phyloP scores from a whole-genome alignment of 2,888 invertebrate genomes.

The Escarpia spicata region DNA sequence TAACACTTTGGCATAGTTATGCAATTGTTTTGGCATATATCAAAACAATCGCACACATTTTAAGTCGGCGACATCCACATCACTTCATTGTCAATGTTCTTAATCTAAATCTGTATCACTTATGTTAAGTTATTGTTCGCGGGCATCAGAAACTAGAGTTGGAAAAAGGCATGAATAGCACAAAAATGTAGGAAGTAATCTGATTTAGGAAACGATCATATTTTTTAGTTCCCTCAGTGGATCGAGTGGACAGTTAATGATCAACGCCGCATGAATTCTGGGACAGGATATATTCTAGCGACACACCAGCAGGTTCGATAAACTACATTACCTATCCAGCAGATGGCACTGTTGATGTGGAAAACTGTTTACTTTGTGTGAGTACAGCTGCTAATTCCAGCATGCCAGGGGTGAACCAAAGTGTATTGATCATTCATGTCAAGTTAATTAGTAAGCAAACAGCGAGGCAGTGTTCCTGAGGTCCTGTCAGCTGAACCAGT shows the following conservation, averaged over 20 bases:
- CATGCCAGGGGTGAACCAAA: neutral
- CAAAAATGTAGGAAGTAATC: too few species aligned
- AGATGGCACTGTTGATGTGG: neutral
- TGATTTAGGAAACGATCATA: too few species aligned
- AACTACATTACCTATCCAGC: neutral
- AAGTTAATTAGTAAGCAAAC: slow-evolving; percentile 16
- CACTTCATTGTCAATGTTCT: too few species aligned
- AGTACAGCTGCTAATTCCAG: neutral
- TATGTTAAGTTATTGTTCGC: too few species aligned
- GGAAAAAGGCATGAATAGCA: too few species aligned
- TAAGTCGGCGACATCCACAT: too few species aligned
- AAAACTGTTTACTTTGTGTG: neutral
- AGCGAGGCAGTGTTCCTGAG: neutral
- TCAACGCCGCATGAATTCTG: neutral
- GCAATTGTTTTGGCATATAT: too few species aligned
- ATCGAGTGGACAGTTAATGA: neutral
- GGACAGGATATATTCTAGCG: neutral
- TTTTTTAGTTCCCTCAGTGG: neutral
- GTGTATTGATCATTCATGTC: neutral
- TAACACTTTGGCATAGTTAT: too few species aligned
- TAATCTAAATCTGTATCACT: too few species aligned
- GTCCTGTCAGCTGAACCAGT: neutral
- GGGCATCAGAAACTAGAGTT: too few species aligned
- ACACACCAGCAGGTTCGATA: neutral
- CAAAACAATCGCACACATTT: too few species aligned